A percentile compares a stretch with the other conserved stretches of the same genome.
These are phyloP conservation scores for Pipistrellus kuhlii DNA, from an alignment of 2,797 vertebrate species.

Conservation along the genomic window DNA sequence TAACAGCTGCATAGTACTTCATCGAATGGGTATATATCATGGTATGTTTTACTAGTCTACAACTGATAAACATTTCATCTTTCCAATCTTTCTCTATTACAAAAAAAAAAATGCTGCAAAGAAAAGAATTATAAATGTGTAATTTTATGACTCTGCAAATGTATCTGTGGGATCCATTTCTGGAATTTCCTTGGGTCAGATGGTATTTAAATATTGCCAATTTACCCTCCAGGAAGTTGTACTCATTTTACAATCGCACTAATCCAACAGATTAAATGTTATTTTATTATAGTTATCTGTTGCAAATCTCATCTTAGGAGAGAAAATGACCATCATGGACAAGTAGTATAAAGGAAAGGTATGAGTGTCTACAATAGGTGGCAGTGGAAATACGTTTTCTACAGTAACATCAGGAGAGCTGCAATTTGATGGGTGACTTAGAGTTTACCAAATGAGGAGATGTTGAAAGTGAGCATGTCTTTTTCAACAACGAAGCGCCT, in stretches of 20 bases:
- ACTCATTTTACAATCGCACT: background rate
- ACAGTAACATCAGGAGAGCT: background rate
- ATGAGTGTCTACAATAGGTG: background rate
- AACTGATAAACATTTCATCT: background rate
- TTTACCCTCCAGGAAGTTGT: background rate
- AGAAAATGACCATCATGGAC: background rate
- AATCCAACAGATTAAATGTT: background rate
- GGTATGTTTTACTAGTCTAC: background rate
- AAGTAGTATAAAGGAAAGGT: background rate
- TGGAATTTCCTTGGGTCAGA: background rate
- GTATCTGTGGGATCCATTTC: background rate
- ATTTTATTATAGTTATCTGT: background rate
- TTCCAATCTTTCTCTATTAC: background rate
- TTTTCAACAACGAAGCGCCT: background rate
- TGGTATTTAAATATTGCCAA: background rate
- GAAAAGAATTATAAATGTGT: conserved; percentile 2
- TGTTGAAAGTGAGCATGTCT: background rate
- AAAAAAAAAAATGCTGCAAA: background rate
- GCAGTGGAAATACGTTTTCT: background rate
- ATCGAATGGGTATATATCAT: background rate
- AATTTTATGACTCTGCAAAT: background rate
- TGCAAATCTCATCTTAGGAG: conserved; percentile 2
- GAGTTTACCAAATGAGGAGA: background rate
- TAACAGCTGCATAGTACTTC: background rate
- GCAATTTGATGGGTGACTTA: background rate